Evolutionary conservation across 64 coral and sea anemone genomes (phyloP).

Genomic region (Orbicella faveolata): DNA sequence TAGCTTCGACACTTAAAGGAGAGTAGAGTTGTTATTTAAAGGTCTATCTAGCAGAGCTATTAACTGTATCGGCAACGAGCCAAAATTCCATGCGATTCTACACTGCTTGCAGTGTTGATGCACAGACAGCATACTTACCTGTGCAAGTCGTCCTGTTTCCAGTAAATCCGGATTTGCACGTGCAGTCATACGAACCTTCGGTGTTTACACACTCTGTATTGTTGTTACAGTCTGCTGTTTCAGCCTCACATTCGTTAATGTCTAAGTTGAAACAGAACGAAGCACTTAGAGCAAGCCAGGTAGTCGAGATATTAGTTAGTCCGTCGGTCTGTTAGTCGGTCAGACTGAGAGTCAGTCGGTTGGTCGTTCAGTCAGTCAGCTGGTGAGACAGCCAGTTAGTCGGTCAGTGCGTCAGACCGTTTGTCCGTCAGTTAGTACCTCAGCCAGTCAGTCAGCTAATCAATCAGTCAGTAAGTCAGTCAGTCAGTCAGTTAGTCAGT

Average conservation of each 20-base stretch:
- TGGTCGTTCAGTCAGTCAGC: not conserved
- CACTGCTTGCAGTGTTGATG: too few species aligned
- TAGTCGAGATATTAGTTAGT: not conserved
- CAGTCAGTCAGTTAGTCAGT: too few species aligned
- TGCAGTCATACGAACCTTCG: slow-evolving; percentile 19
- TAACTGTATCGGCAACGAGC: too few species aligned
- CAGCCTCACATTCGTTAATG: slow-evolving; percentile 28
- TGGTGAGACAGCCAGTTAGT: not conserved
- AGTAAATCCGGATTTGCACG: slow-evolving; percentile 7
- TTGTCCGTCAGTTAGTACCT: not conserved
- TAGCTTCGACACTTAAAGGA: too few species aligned
- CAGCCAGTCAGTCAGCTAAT: not conserved
- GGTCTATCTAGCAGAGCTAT: too few species aligned
- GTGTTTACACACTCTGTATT: slow-evolving; percentile 23
- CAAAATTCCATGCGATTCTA: too few species aligned
- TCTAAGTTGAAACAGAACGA: not conserved
- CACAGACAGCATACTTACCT: not conserved
- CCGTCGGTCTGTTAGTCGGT: not conserved
- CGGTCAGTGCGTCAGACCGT: not conserved
- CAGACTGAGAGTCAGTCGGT: not conserved
- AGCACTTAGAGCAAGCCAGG: not conserved
- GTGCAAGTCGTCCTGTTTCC: slow-evolving; percentile 2
- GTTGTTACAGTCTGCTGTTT: not conserved
- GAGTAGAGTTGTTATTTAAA: too few species aligned
- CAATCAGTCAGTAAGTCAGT: too few species aligned